phyloP scores from a whole-genome alignment of 2,888 invertebrate genomes.

The Dichetophora obliterata region DNA sequence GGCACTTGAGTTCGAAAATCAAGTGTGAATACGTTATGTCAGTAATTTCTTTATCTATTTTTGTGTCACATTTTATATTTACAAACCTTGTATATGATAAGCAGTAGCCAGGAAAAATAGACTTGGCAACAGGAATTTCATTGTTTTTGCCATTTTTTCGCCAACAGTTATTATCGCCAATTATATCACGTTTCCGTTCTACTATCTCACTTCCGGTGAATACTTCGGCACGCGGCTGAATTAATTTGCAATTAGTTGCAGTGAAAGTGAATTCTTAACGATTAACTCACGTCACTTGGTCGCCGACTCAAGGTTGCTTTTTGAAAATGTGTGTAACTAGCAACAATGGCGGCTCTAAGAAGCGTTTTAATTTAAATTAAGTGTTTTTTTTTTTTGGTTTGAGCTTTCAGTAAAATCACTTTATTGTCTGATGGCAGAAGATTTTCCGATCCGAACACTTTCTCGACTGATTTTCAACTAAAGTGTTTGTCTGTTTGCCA shows the following conservation, averaged over 20 bases:
- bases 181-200: constrained; percentile 7
- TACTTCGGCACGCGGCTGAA: background rate
- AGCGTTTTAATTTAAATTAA: background rate
- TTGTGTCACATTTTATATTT: background rate
- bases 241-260: background rate
- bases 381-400: background rate
- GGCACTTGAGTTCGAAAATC: too few species aligned
- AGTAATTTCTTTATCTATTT: too few species aligned
- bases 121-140: constrained; percentile 54
- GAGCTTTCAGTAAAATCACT: background rate
- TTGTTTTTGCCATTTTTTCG: constrained; percentile 52
- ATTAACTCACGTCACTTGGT: background rate
- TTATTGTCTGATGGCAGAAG: background rate
- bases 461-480: constrained; percentile 52
- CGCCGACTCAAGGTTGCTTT: background rate
- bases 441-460: constrained; percentile 48
- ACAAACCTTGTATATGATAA: constrained; percentile 55
- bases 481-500: constrained; percentile 42
- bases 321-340: background rate
- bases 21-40: too few species aligned
- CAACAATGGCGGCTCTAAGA: background rate
- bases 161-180: background rate
- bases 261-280: background rate
- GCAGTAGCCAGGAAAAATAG: constrained; percentile 55
- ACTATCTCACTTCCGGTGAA: background rate